phyloP scores from a whole-genome alignment of 2,113 vertebrate genomes.

The Lophius piscatorius region DNA sequence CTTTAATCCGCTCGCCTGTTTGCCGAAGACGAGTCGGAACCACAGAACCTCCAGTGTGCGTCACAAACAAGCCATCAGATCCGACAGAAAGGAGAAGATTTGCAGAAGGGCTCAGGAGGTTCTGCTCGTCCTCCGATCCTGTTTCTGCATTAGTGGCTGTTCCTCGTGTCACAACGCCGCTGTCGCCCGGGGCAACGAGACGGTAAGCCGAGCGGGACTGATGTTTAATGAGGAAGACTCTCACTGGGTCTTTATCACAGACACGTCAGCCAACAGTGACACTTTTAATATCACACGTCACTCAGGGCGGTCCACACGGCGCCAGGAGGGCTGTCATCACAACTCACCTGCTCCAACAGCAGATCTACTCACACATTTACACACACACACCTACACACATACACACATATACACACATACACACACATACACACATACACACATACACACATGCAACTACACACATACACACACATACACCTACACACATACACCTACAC shows the following conservation, averaged over 20 bases:
- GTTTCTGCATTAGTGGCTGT: conserved; percentile 37
- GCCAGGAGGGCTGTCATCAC: conserved; percentile 50
- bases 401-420: background rate
- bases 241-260: conserved; percentile 67
- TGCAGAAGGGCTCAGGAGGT: background rate
- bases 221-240: conserved; percentile 75
- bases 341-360: conserved; percentile 63
- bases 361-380: conserved; percentile 13
- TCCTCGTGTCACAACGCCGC: conserved; percentile 43
- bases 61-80: conserved; percentile 26
- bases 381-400: too few relatives aligned
- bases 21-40: conserved; percentile 12
- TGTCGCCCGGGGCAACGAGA: conserved; percentile 61
- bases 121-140: background rate
- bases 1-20: conserved; percentile 38
- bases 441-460: conserved; percentile 14
- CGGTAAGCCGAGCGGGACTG: conserved; percentile 54
- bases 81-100: conserved; percentile 27
- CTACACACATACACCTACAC: too few relatives aligned
- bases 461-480: too few relatives aligned
- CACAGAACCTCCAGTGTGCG: conserved; percentile 4
- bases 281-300: conserved; percentile 68
- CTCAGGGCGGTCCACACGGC: conserved; percentile 45
- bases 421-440: too few relatives aligned
- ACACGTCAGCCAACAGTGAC: conserved; percentile 57